Conservation (phyloP, 2,888 invertebrate species). For the Neocrepidodera transversa region DNA sequence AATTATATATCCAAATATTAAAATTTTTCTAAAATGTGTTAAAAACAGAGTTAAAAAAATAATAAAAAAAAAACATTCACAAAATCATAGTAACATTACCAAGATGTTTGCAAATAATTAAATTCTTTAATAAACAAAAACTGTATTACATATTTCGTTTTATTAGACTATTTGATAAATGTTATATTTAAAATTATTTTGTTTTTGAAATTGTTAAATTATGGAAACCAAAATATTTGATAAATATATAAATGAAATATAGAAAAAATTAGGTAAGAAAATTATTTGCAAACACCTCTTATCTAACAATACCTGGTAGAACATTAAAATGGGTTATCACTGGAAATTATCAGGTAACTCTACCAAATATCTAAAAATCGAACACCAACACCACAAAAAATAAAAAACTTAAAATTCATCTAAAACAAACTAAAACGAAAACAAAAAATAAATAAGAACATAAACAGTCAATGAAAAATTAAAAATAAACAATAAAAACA, state of each 20-base stretch:
- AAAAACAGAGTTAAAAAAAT: constrained; percentile 27
- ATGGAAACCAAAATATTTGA: no score
- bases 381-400: constrained; percentile 21
- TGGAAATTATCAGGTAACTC: constrained; percentile 10
- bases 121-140: background rate
- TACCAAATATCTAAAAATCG: constrained; percentile 12
- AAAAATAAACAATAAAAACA: constrained; percentile 26
- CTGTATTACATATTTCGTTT: no score
- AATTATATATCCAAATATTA: constrained; percentile 31
- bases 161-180: no score
- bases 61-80: constrained; percentile 25
- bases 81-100: background rate
- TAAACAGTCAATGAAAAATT: constrained; percentile 24
- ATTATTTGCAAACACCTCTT: constrained; percentile 19
- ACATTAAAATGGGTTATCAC: background rate
- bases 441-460: constrained; percentile 25
- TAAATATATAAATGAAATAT: no score
- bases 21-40: constrained; percentile 30
- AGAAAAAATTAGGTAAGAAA: no score
- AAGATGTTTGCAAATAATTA: constrained; percentile 17
- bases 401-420: constrained; percentile 18
- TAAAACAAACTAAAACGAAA: constrained; percentile 9
- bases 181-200: no score
- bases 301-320: constrained; percentile 3
- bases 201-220: no score